These are phyloP conservation scores for Pelusios castaneus DNA, from an alignment of 2,113 vertebrate species.

Conservation along the genomic window DNA sequence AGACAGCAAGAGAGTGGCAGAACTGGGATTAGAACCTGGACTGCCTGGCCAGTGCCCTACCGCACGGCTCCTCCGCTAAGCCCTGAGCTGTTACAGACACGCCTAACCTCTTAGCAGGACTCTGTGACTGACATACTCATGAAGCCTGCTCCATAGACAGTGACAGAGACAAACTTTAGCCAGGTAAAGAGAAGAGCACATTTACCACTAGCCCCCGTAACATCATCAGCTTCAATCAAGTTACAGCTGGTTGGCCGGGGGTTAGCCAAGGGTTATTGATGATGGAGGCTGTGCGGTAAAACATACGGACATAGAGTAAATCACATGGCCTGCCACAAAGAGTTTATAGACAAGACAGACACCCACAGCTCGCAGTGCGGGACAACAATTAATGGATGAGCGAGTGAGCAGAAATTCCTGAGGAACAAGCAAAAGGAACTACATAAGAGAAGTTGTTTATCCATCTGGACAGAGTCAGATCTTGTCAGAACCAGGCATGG, in stretches of 20 bases:
- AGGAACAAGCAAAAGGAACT: not conserved
- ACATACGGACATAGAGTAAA: not conserved
- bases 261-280: not conserved
- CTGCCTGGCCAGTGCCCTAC: not conserved
- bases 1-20: not conserved
- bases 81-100: not conserved
- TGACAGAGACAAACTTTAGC: not conserved
- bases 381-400: not conserved
- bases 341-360: not conserved
- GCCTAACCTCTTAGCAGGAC: not conserved
- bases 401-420: rapidly evolving
- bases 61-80: not conserved
- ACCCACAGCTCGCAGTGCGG: rapidly evolving
- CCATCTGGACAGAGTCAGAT: not conserved
- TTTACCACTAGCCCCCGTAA: not conserved
- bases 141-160: not conserved
- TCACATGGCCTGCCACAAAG: not conserved
- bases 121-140: not conserved
- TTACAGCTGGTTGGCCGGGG: not conserved
- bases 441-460: not conserved
- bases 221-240: not conserved
- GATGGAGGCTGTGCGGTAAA: not conserved
- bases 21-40: not conserved
- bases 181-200: not conserved
- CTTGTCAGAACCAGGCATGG: not conserved